Evolutionary conservation across 1,140 invertebrate genomes (phyloP).

Genomic region (Mercenaria mercenaria): DNA sequence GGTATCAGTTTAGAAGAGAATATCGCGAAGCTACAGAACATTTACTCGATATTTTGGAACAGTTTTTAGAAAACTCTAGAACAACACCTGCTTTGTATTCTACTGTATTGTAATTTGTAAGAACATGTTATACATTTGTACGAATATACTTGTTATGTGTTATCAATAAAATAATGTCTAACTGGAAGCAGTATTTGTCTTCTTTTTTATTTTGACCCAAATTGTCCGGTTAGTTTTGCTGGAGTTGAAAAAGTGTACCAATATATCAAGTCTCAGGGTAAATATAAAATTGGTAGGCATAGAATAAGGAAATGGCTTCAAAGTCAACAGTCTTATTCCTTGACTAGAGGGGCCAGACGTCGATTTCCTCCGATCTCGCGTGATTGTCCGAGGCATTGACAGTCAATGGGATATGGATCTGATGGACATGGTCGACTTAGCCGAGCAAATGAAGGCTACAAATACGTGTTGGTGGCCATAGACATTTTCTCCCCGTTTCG

Average conservation of each 20-base stretch:
- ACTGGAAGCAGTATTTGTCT: constrained; percentile 44
- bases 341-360: constrained; percentile 14
- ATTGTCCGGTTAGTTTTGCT: constrained; percentile 3
- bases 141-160: neutral
- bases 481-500: constrained; percentile 26
- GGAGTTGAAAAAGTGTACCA: constrained; percentile 48
- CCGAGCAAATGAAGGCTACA: constrained; percentile 27
- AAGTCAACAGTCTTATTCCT: constrained; percentile 47
- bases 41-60: no score
- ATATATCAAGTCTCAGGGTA: neutral
- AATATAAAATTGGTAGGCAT: constrained; percentile 51
- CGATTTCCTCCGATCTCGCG: neutral
- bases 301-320: constrained; percentile 53
- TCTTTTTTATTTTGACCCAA: constrained; percentile 43
- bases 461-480: constrained; percentile 17
- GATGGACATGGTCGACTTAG: constrained; percentile 41
- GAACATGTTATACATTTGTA: neutral
- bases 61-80: no score
- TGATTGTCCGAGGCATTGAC: constrained; percentile 15
- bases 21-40: no score
- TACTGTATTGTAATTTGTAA: no score
- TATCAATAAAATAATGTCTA: neutral
- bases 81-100: no score
- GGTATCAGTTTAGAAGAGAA: no score
- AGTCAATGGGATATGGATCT: constrained; percentile 41